Base-by-base conservation (phyloP, 2,113 vertebrate genomes). In the Oncorhynchus tshawytscha region DNA sequence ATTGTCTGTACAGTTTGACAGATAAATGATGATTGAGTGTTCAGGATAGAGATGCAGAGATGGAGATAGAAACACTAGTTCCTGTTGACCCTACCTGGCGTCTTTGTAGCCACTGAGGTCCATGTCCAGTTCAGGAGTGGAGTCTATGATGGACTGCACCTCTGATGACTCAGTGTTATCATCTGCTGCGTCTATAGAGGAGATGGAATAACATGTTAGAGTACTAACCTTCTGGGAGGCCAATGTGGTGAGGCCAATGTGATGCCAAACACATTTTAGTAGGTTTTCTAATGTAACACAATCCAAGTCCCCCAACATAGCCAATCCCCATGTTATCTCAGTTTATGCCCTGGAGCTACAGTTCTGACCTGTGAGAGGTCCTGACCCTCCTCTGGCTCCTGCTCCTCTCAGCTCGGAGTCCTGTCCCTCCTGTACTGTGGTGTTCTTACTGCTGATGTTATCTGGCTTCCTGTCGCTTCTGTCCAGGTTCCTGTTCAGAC, bases 51-150 rank as follows among this genome's bases (percentile, higher is more conserved):
- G 6, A 70, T 16, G 34, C 54, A 57, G 54, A 57, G 54, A 45
- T 11, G 8, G 39, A 9, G 9, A 12, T 45, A 45, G 39, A 45
- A 45, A 45, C 39, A 45, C 39, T 45, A 45, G 8, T 45, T 45
- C 39, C 18, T 16, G 12, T 34, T 24, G 62, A 73, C 31, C 51
- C 18, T 87, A 99, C 98, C 98, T 99, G 54, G 96, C 95, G 81
- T 93, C 95, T 89, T 92, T 95, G 90, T 94, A 97, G 82, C 94
- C 92, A 68, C 93, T 95, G 60, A 97, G 93, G 77, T 98, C 96
- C 97, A 99, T 98, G 91, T 98, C 96, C 92, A 99, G 67, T 85
- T 99, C 98, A 45, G 98, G 98, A 49, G 98, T 99, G 7, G 98
- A 99, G 81, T 99, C 98, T 15, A 99, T 99, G 90, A 99, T 99